Evolutionary conservation across 2,888 invertebrate species (phyloP).

Genomic region (Rhagonycha lutea): DNA sequence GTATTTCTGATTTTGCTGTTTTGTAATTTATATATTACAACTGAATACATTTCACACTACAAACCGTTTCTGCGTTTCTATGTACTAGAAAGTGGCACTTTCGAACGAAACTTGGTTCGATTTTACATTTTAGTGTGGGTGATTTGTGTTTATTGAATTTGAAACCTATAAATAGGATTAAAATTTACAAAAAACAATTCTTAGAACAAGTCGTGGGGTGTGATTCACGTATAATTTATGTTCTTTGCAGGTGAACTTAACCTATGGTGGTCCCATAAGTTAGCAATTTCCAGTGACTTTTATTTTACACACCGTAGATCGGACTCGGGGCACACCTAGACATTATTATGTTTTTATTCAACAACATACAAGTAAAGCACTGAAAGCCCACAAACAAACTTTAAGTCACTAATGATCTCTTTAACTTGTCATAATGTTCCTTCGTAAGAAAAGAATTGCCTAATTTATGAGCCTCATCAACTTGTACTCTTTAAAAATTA

Average conservation of each 20-base stretch:
- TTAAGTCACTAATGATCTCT: conserved; percentile 17
- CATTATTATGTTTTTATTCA: conserved; percentile 36
- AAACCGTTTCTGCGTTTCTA: neutral
- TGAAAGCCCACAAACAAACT: conserved; percentile 10
- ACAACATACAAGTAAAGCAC: conserved; percentile 14
- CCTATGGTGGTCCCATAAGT: conserved; percentile 45
- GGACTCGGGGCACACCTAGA: conserved; percentile 41
- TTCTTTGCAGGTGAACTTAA: conserved; percentile 43
- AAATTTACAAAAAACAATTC: conserved; percentile 28
- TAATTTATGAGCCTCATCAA: neutral
- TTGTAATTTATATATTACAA: conserved; percentile 15
- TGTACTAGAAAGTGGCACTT: neutral
- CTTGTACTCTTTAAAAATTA: neutral
- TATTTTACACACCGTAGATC: conserved; percentile 41
- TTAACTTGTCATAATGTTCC: conserved; percentile 9
- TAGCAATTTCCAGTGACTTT: conserved; percentile 43
- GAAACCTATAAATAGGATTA: conserved; percentile 27
- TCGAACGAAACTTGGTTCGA: neutral
- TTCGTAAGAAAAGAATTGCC: neutral
- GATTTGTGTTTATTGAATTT: conserved; percentile 14
- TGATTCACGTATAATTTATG: conserved; percentile 46
- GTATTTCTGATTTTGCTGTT: conserved; percentile 10
- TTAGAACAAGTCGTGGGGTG: conserved; percentile 35
- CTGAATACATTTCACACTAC: neutral
- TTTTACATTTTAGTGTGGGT: neutral